Conservation (phyloP, 2,888 invertebrate genomes). For the Chloroclysta siterata region DNA sequence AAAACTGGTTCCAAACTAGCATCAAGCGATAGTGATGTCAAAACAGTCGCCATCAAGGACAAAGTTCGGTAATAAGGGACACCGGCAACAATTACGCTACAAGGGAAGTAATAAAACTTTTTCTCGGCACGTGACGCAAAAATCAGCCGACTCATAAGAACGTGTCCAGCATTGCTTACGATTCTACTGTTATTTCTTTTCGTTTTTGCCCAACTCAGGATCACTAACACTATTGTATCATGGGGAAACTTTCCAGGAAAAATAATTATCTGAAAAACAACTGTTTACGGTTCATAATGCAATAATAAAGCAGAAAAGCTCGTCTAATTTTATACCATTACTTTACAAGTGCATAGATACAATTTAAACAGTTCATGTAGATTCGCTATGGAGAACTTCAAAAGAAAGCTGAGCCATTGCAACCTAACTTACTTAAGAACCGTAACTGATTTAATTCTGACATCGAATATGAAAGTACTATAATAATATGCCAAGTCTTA, state of each 20-base stretch:
- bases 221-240: background rate
- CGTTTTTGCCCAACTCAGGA: constrained; percentile 49
- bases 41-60: constrained; percentile 57
- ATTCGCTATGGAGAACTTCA: constrained; percentile 3
- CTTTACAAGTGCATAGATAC: constrained; percentile 26
- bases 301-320: constrained; percentile 5
- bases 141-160: constrained; percentile 70
- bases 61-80: constrained; percentile 74
- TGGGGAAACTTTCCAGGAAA: background rate
- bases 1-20: background rate
- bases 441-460: no score
- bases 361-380: constrained; percentile 29
- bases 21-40: constrained; percentile 41
- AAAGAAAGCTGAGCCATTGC: constrained; percentile 3
- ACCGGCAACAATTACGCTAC: constrained; percentile 75
- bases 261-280: constrained; percentile 2
- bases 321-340: constrained; percentile 10
- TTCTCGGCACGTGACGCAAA: constrained; percentile 70
- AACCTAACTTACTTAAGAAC: no score
- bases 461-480: no score
- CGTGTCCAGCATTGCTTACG: constrained; percentile 73
- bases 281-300: background rate
- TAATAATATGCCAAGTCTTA: no score
- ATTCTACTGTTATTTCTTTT: constrained; percentile 57
- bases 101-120: constrained; percentile 80